Conservation (phyloP, 2,888 invertebrate genomes). For the Tholera decimalis region DNA sequence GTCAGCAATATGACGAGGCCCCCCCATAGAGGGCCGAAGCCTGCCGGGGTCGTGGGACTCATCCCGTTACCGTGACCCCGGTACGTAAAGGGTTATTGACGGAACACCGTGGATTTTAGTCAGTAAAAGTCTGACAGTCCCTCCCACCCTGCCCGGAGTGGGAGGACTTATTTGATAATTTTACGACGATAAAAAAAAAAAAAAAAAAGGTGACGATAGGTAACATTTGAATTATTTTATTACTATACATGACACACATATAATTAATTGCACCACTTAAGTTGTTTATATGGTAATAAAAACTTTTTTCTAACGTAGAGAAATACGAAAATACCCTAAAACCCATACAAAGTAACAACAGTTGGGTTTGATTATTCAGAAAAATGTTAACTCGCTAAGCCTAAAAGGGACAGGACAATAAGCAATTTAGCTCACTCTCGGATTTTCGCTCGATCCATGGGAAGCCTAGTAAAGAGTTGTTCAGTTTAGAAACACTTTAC, state of each 20-base stretch:
- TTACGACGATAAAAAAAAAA: no score
- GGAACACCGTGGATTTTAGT: no score
- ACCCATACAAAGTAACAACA: conserved; percentile 24
- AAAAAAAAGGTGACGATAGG: no score
- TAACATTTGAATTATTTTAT: background rate
- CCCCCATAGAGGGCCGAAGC: no score
- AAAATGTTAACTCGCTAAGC: conserved; percentile 53
- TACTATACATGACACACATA: background rate
- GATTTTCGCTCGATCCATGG: conserved; percentile 42
- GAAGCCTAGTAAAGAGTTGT: conserved; percentile 56
- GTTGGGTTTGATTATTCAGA: conserved; percentile 23
- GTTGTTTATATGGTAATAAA: background rate
- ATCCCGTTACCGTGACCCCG: no score
- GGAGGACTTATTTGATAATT: no score
- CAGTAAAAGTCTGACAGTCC: no score
- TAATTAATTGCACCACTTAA: background rate
- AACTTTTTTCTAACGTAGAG: background rate
- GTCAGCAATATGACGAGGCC: no score
- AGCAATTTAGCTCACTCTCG: conserved; percentile 54
- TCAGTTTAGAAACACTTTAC: conserved; percentile 43
- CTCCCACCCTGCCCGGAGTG: no score
- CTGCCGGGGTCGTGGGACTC: no score
- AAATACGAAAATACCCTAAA: conserved; percentile 14
- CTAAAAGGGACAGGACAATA: conserved; percentile 54
- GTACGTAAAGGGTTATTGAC: no score